phyloP scores from a whole-genome alignment of 2,888 invertebrate species.

The Campoplex nolae region DNA sequence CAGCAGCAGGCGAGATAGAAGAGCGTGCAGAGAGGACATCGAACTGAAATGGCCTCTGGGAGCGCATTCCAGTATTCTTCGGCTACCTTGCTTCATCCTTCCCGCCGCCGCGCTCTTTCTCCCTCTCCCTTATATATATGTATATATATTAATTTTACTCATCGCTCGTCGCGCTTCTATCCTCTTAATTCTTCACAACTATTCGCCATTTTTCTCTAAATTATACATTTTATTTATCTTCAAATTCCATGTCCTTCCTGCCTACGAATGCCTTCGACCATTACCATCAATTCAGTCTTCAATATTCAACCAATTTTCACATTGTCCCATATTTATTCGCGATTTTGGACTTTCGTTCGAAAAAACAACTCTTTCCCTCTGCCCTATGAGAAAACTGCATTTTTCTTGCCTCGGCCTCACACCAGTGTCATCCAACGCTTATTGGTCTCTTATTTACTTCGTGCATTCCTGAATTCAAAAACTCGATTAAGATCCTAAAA shows the following conservation, averaged over 20 bases:
- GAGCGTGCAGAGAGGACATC: conserved; percentile 83
- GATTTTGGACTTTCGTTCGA: no score
- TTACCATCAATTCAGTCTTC: neutral
- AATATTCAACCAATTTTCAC: conserved; percentile 64
- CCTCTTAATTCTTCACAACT: conserved; percentile 43
- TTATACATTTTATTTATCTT: conserved; percentile 66
- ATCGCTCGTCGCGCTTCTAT: conserved; percentile 39
- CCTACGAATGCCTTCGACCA: conserved; percentile 48
- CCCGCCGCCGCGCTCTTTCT: conserved; percentile 49
- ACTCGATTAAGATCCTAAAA: conserved; percentile 36
- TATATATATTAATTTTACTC: conserved; percentile 34
- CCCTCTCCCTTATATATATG: conserved; percentile 28
- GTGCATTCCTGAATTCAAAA: conserved; percentile 77
- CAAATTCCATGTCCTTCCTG: conserved; percentile 25
- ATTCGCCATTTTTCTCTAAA: conserved; percentile 31
- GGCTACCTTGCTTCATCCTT: conserved; percentile 79
- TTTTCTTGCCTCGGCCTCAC: conserved; percentile 18
- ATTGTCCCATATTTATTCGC: no score
- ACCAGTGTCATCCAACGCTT: conserved; percentile 71
- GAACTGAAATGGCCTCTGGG: conserved; percentile 84
- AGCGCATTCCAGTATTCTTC: conserved; percentile 84
- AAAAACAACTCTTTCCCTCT: neutral
- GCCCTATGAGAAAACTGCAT: neutral
- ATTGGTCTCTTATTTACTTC: conserved; percentile 78
- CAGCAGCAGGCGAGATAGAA: conserved; percentile 77